Percentiles rank a stretch among this genome's conserved stretches.
Evolutionary conservation across 2,888 invertebrate species (phyloP).

Genomic region (Diachrysia chrysitis): DNA sequence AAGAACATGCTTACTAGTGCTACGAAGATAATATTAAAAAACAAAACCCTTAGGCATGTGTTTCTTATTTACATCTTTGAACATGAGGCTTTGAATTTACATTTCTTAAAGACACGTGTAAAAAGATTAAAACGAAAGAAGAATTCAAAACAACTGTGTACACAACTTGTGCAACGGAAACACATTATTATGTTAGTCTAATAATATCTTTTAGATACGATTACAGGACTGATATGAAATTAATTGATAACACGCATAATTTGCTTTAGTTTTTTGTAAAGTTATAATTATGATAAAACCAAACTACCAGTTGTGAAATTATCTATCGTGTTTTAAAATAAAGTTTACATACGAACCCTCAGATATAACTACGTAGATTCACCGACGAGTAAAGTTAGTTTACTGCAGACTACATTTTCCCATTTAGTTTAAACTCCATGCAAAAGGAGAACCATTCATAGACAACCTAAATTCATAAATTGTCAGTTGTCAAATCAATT

Average conservation of each 20-base stretch:
- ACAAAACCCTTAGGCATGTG: no score
- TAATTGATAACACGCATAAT: slow-evolving; percentile 7
- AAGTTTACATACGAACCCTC: background rate
- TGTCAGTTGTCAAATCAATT: background rate
- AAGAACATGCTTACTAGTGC: no score
- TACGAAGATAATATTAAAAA: no score
- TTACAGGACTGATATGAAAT: slow-evolving; percentile 11
- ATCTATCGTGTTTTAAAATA: background rate
- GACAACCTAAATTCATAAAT: slow-evolving; percentile 1
- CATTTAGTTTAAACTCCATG: background rate
- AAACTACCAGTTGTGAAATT: background rate
- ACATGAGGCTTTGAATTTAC: no score
- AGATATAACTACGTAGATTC: background rate
- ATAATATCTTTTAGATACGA: slow-evolving; percentile 12
- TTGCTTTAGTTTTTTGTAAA: background rate
- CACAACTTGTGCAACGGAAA: slow-evolving; percentile 11
- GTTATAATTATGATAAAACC: background rate
- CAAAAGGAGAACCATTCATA: background rate
- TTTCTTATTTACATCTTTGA: no score
- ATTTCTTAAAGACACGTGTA: slow-evolving; percentile 5
- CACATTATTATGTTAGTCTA: slow-evolving; percentile 16
- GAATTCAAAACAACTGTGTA: slow-evolving; percentile 10
- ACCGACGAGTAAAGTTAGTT: background rate
- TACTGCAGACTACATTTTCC: background rate
- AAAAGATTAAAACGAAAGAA: no score